Evolutionary conservation across 2,113 vertebrate species (phyloP).

Genomic region (Corynorhinus townsendii): DNA sequence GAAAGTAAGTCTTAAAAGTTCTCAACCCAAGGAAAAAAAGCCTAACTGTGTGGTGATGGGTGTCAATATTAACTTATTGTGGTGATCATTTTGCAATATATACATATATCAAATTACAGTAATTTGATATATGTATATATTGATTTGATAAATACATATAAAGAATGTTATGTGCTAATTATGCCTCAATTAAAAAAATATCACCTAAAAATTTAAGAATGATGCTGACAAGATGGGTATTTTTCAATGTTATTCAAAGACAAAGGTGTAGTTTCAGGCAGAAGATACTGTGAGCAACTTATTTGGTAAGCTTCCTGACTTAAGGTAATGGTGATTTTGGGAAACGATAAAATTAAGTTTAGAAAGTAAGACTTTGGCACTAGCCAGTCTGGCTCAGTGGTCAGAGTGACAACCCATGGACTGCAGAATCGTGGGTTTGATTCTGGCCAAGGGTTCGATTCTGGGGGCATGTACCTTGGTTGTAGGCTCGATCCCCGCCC

Average conservation of each 20-base stretch:
- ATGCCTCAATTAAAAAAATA: neutral
- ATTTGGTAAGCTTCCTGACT: neutral
- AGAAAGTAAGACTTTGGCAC: neutral
- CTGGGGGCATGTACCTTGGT: too few species aligned
- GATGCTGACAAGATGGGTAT: neutral
- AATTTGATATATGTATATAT: too few species aligned
- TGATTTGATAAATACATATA: neutral
- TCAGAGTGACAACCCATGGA: too few species aligned
- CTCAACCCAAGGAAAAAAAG: neutral
- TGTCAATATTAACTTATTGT: neutral
- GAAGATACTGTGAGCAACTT: neutral
- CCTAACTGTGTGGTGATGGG: neutral
- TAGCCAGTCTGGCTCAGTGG: too few species aligned
- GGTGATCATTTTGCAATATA: neutral
- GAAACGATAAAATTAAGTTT: neutral
- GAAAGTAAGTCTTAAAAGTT: neutral
- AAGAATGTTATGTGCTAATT: neutral
- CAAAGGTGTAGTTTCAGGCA: neutral
- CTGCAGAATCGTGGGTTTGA: too few species aligned
- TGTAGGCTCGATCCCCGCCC: too few species aligned
- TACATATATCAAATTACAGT: neutral
- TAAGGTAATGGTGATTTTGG: neutral
- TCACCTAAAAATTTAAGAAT: neutral
- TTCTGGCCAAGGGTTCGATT: too few species aligned
- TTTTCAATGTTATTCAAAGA: constrained; percentile 9